Evolutionary conservation across 2,113 vertebrate species (phyloP), one percentile per base, ranked within the genome.

Genomic region (Arothron firmamentum): DNA sequence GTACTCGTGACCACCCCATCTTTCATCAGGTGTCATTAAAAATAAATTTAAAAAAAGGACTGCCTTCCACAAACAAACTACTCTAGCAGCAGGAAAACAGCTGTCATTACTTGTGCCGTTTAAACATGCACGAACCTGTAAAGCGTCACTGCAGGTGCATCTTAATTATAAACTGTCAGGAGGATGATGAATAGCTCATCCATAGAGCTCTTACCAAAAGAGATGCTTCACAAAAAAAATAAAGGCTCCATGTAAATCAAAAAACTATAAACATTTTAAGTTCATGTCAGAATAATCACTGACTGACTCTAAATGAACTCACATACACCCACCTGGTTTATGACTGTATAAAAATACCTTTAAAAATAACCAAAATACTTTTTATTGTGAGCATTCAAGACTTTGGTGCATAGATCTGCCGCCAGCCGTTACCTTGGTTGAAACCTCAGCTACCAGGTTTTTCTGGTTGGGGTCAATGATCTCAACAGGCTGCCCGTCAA

Each of bases 401-500:
- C 14, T 43, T 43, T 43, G 1, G 25, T 28, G 25, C 25, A 28
- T 43, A 43, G 3, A 14, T 43, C 41, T 43, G 41, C 41, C 41
- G 25, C 15, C 31, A 20, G 25, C 18, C 45, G 74, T 91, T 82
- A 98, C 96, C 94, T 95, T 96, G 42, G 95, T 98, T 74, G 96
- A 98, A 81, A 98, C 93, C 70, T 96, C 93, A 45, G 92, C 92
- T 77, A 98, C 87, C 58, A 98, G 84, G 78, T 98, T 98, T 66
- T 87, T 85, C 45, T 91, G 85, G 74, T 95, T 96, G 68, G 95
- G 95, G 77, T 98, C 93, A 63, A 77, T 74, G 74, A 98, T 94
- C 56, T 94, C 91, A 64, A 95, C 80, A 1, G 93, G 87, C 4
- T 96, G 91, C 48, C 94, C 95, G 68, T 96, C 96, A 92, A 98